Conservation (phyloP, 2,888 invertebrate genomes). For the Eucera pruinosa region DNA sequence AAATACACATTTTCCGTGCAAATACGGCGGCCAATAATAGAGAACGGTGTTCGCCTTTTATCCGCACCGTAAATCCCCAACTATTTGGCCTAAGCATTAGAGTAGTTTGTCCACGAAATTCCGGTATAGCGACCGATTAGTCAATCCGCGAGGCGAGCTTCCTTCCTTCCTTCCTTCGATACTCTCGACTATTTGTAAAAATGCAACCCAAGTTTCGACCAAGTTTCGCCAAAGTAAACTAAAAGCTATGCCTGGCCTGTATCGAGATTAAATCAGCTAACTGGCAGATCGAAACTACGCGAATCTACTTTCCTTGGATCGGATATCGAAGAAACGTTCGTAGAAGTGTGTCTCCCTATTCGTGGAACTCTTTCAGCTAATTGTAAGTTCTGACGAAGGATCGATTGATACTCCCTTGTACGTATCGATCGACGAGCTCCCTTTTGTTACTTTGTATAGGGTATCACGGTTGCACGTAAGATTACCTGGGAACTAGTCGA, state of each 20-base stretch:
- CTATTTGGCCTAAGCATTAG: slow-evolving; percentile 13
- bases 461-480: slow-evolving; percentile 21
- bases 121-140: slow-evolving; percentile 12
- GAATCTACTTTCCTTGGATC: not conserved
- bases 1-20: slow-evolving; percentile 2
- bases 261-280: slow-evolving; percentile 38
- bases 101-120: slow-evolving; percentile 18
- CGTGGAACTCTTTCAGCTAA: not conserved
- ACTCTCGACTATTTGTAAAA: slow-evolving; percentile 16
- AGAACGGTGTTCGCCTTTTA: slow-evolving; percentile 6
- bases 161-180: no score
- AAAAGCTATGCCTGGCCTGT: not conserved
- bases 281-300: not conserved
- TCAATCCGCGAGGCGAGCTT: not conserved
- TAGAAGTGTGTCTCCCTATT: not conserved
- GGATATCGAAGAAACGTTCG: slow-evolving; percentile 4
- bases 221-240: slow-evolving; percentile 21
- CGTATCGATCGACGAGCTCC: slow-evolving; percentile 27
- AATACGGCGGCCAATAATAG: not conserved
- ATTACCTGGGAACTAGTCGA: slow-evolving; percentile 29
- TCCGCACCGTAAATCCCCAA: not conserved
- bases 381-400: not conserved
- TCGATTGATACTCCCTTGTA: not conserved
- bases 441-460: slow-evolving; percentile 24
- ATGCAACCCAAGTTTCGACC: not conserved